Conservation (phyloP, 2,797 vertebrate genomes). For the Cuniculus paca region DNA sequence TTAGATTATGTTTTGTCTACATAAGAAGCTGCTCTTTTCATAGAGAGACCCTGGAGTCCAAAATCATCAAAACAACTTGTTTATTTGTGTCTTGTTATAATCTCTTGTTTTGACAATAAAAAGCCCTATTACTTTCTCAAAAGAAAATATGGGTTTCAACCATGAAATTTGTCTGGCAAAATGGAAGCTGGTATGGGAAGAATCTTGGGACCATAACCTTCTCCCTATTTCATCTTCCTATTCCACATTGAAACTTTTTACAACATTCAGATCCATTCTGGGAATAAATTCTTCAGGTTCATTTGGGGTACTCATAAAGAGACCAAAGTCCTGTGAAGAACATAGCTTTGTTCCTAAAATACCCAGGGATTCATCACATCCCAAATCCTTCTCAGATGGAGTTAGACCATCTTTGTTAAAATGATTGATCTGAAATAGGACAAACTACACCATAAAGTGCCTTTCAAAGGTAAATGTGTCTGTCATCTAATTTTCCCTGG, state of each 20-base stretch:
- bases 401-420: neutral
- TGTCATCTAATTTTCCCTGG: neutral
- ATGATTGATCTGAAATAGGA: neutral
- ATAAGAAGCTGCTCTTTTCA: slow-evolving; percentile 25
- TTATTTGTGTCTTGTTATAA: slow-evolving; percentile 55
- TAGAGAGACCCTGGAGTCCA: neutral
- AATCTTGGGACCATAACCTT: neutral
- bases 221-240: neutral
- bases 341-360: neutral
- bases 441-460: neutral
- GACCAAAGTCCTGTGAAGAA: neutral
- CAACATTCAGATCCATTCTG: neutral
- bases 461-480: neutral
- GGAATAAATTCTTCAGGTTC: neutral
- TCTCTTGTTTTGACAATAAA: slow-evolving; percentile 70
- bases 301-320: neutral
- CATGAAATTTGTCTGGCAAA: neutral
- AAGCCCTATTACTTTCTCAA: slow-evolving; percentile 25
- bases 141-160: neutral
- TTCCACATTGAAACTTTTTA: neutral
- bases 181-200: neutral
- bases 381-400: slow-evolving; percentile 13
- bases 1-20: neutral
- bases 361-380: neutral
- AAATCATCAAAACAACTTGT: slow-evolving; percentile 53